These are phyloP conservation scores for Scolopax bukidnonensis DNA, from an alignment of 2,797 vertebrate species.

Conservation along the genomic window DNA sequence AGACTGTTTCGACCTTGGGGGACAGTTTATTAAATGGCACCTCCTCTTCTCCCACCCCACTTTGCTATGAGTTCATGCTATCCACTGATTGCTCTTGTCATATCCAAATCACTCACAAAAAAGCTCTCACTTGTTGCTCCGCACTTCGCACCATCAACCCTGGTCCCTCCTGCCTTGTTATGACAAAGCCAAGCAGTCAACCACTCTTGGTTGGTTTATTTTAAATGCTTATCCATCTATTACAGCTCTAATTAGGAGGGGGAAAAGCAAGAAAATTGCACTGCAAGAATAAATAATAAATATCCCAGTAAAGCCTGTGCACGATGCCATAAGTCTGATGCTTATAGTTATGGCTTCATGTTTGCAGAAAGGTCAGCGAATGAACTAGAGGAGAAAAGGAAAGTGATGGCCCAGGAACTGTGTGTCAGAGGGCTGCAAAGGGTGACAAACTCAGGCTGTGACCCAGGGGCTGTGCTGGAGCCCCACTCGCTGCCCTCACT, in stretches of 20 bases:
- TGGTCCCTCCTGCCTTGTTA: background rate
- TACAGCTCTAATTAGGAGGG: background rate
- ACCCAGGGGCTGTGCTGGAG: background rate
- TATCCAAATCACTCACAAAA: accelerated
- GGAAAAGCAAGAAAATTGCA: background rate
- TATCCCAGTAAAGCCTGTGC: background rate
- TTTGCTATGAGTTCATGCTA: background rate
- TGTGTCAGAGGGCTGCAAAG: background rate
- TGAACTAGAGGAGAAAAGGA: accelerated
- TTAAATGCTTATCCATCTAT: background rate
- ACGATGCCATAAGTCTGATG: background rate
- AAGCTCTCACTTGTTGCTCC: background rate
- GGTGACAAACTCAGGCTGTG: background rate
- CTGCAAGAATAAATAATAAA: background rate
- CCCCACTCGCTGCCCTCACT: background rate
- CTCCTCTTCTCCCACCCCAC: background rate
- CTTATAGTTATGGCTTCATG: background rate
- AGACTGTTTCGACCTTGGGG: background rate
- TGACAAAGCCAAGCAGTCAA: background rate
- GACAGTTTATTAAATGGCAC: background rate
- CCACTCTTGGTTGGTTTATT: background rate
- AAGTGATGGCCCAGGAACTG: background rate
- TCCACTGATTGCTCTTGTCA: background rate
- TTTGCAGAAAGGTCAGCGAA: background rate
- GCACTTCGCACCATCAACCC: background rate